Evolutionary conservation across 2,888 invertebrate genomes (phyloP), one percentile per base, ranked within the genome.

Genomic region (Cyaniris semiargus): DNA sequence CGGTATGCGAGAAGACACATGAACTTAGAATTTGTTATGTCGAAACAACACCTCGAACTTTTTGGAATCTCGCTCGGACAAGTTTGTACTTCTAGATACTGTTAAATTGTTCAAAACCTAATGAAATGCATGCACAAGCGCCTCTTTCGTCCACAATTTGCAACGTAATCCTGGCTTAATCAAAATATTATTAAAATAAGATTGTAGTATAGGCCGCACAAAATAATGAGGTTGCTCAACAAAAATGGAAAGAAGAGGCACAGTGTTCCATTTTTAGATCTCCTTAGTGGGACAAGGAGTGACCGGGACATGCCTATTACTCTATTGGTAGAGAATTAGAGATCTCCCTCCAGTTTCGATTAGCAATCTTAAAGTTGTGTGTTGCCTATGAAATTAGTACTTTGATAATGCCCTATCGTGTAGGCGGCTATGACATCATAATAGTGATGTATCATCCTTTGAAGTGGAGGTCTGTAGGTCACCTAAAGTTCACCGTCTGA

Each of bases 1-100:
- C 66, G 66, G 66, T 66, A 66, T 15, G 66, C 66, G 27, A 31
- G 66, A 66, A 66, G 66, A 66, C 66, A 66, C 66, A 66, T 13
- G 23, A 60, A 23, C 66, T 66, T 66, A 31, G 66, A 27, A 66
- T 66, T 66, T 66, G 66, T 66, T 8, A 66, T 66, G 66, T 66
- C 27, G 66, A 66, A 66, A 66, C 66, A 66, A 66, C 66, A 66
- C 27, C 66, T 31, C 66, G 27, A 66, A 66, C 27, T 66, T 66
- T 66, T 31, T 31, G 66, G 66, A 66, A 31, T 66, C 66, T 66
- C 27, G 66, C 66, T 27, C 66, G 60, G n/a, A 21, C 58, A 21
- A 21, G 21, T 6, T 53, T 58, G 21, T 58, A 58, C 58, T 21
- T 58, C 21, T 58, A 58, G 58, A 58, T n/a, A n/a, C 21, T 58